A percentile compares a stretch with the other conserved stretches of the same genome.
These are phyloP conservation scores for Phrynosoma platyrhinos DNA, from an alignment of 2,113 vertebrate genomes.

Conservation along the genomic window DNA sequence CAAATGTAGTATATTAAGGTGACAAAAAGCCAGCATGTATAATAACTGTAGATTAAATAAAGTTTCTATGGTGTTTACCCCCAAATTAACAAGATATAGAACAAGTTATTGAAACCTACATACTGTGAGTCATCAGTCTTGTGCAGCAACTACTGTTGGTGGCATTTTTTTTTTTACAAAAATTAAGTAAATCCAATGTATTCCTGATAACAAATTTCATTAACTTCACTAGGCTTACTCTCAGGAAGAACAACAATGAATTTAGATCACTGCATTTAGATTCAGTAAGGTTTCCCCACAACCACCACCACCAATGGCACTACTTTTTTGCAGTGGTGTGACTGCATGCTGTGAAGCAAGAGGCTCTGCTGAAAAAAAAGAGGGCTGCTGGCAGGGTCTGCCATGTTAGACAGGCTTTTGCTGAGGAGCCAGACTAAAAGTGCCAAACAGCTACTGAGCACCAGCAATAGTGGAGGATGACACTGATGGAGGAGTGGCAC, in stretches of 20 bases:
- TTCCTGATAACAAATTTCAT: background rate
- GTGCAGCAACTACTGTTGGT: background rate
- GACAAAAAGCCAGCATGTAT: background rate
- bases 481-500: too few species aligned
- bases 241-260: background rate
- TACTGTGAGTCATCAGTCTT: conserved; percentile 5
- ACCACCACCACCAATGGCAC: too few species aligned
- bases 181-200: background rate
- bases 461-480: too few species aligned
- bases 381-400: too few species aligned
- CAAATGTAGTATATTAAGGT: conserved; percentile 33
- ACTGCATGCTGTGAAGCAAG: too few species aligned
- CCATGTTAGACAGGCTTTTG: too few species aligned
- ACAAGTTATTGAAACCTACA: conserved; percentile 6
- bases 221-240: background rate
- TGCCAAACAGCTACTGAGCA: too few species aligned
- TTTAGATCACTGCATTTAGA: background rate
- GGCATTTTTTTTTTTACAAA: background rate
- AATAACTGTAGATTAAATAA: conserved; percentile 8
- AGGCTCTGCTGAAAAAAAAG: too few species aligned
- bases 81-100: conserved; percentile 12
- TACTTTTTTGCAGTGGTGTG: too few species aligned
- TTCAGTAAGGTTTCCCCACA: background rate
- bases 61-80: conserved; percentile 30
- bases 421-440: too few species aligned